A percentile compares a stretch with the other conserved stretches of the same genome.
phyloP scores from a whole-genome alignment of 2,113 vertebrate species.

The Neolamprologus toae region DNA sequence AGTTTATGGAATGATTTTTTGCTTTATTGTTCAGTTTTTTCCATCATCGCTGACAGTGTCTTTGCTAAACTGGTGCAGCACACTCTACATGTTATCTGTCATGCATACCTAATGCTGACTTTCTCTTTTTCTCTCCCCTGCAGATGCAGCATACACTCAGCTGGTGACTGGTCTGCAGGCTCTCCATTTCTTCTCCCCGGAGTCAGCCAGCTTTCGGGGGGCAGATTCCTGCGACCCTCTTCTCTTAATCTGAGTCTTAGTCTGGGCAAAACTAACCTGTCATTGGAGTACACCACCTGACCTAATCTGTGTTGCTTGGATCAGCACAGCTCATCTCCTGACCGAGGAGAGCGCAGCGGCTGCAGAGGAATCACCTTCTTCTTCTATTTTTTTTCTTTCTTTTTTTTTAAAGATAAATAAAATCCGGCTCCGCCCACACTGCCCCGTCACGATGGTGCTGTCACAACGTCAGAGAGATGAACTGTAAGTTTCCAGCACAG shows the following conservation, averaged over 20 bases:
- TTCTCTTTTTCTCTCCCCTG: background rate
- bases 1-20: background rate
- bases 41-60: background rate
- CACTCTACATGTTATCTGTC: conserved; percentile 1
- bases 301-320: conserved; percentile 20
- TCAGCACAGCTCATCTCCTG: conserved; percentile 70
- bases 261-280: conserved; percentile 15
- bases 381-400: background rate
- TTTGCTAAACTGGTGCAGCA: background rate
- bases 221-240: conserved; percentile 62
- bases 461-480: conserved; percentile 99
- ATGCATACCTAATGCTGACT: conserved; percentile 36
- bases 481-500: conserved; percentile 80
- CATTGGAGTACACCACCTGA: conserved; percentile 28
- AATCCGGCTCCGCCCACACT: conserved; percentile 52
- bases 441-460: conserved; percentile 88
- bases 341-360: conserved; percentile 72
- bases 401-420: background rate
- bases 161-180: conserved; percentile 80
- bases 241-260: conserved; percentile 56
- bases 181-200: conserved; percentile 63
- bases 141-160: conserved; percentile 88
- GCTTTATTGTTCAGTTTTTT: background rate
- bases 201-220: conserved; percentile 44
- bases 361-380: conserved; percentile 48